These are phyloP conservation scores for Lepidonotus clava DNA, from an alignment of 2,888 invertebrate genomes.

Conservation along the genomic window DNA sequence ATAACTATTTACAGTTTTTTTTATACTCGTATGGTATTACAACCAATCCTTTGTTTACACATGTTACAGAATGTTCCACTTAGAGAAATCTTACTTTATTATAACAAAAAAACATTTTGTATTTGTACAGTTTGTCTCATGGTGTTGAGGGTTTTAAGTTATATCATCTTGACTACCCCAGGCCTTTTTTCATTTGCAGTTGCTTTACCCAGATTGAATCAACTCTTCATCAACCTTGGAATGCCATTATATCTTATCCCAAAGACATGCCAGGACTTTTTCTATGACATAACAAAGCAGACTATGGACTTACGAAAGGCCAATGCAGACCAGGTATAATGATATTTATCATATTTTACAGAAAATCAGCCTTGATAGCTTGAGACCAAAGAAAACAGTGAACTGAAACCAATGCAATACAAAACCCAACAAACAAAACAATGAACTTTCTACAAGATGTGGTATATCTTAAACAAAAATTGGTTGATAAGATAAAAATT, in stretches of 20 bases:
- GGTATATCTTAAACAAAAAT: no score
- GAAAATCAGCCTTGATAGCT: no score
- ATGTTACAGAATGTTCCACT: neutral
- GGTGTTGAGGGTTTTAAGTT: neutral
- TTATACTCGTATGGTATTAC: no score
- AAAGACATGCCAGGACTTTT: neutral
- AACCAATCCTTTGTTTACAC: no score
- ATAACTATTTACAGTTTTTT: no score
- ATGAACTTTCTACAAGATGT: no score
- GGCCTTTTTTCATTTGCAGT: neutral
- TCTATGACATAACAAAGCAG: neutral
- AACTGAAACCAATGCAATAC: no score
- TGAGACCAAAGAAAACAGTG: no score
- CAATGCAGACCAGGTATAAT: neutral
- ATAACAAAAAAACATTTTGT: no score
- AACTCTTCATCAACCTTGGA: neutral
- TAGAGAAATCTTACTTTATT: neutral
- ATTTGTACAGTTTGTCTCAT: neutral
- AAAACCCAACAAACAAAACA: no score
- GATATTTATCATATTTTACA: neutral
- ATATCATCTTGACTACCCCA: neutral
- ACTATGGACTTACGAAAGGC: conserved; percentile 4
- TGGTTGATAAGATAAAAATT: no score
- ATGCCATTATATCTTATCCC: neutral
- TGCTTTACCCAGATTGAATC: neutral